Percentiles rank a stretch among this genome's conserved stretches.
These are phyloP conservation scores for Larimichthys crocea DNA, from an alignment of 2,113 vertebrate genomes.

Conservation along the genomic window DNA sequence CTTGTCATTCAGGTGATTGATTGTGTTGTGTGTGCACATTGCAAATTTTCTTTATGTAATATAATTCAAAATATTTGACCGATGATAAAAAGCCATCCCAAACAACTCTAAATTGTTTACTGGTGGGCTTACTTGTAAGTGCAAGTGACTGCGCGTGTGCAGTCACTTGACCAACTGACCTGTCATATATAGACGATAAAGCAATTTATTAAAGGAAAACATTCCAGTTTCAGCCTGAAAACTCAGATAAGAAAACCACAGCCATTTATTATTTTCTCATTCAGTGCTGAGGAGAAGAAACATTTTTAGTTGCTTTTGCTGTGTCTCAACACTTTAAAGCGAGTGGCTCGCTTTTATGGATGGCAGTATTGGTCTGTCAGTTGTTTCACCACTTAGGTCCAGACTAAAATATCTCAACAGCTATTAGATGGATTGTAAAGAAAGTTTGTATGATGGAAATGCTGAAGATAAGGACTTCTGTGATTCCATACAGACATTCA, in stretches of 20 bases:
- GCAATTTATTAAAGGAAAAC: constrained; percentile 48
- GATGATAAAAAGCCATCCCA: constrained; percentile 4
- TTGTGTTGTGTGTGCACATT: not conserved
- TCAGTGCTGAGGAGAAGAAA: constrained; percentile 14
- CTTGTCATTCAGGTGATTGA: constrained; percentile 29
- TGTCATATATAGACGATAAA: constrained; percentile 38
- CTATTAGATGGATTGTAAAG: not conserved
- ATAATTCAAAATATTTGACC: constrained; percentile 18
- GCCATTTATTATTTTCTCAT: constrained; percentile 36
- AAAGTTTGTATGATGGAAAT: not conserved
- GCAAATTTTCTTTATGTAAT: not conserved
- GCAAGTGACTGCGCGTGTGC: not conserved
- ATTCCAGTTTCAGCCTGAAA: constrained; percentile 34
- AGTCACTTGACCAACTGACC: constrained; percentile 32
- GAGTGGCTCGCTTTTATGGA: not conserved
- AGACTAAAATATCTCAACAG: not conserved
- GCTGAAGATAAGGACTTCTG: not conserved
- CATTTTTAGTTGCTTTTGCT: constrained; percentile 14
- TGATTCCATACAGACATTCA: too few species aligned
- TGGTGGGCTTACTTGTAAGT: not conserved
- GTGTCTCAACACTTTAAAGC: not conserved
- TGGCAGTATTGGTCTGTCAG: not conserved
- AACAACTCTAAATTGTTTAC: constrained; percentile 1
- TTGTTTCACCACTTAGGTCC: not conserved
- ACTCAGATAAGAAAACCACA: constrained; percentile 41